Evolutionary conservation across 2,113 vertebrate genomes (phyloP).

Genomic region (Panthera uncia): DNA sequence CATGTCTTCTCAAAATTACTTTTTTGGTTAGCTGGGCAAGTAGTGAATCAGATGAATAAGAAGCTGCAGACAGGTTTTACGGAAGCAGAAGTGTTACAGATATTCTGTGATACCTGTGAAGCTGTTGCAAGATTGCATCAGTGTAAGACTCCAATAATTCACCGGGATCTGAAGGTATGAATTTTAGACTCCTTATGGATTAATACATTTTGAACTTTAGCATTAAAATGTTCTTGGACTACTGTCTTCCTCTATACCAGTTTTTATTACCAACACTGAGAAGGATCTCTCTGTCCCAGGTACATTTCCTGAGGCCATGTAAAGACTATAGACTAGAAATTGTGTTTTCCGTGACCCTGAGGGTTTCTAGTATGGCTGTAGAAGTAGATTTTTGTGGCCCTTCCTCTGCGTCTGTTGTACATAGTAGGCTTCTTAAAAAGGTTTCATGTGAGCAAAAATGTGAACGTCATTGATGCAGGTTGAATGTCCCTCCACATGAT

Average conservation of each 20-base stretch:
- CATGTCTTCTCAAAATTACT: conserved; percentile 15
- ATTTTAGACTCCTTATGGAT: neutral
- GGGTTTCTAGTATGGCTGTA: neutral
- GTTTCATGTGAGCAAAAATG: neutral
- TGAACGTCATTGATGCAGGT: neutral
- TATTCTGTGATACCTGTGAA: conserved; percentile 97
- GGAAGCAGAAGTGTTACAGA: conserved; percentile 92
- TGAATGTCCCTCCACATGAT: neutral
- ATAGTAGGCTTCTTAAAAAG: neutral
- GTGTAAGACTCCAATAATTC: conserved; percentile 97
- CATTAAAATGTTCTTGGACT: neutral
- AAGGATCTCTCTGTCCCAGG: neutral
- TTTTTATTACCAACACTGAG: neutral
- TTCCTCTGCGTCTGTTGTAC: neutral
- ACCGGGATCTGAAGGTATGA: conserved; percentile 95
- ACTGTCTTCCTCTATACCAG: neutral
- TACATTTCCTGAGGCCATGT: neutral
- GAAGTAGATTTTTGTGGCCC: neutral
- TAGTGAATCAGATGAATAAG: conserved; percentile 99
- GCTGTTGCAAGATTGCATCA: conserved; percentile 97
- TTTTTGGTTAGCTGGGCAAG: conserved; percentile 91
- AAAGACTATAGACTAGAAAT: neutral
- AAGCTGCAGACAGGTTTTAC: conserved; percentile 93
- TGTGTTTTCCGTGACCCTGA: neutral
- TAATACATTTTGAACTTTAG: neutral